A percentile compares a stretch with the other conserved stretches of the same genome.
These are phyloP conservation scores for Laothoe populi DNA, from an alignment of 2,888 invertebrate genomes.

Conservation along the genomic window DNA sequence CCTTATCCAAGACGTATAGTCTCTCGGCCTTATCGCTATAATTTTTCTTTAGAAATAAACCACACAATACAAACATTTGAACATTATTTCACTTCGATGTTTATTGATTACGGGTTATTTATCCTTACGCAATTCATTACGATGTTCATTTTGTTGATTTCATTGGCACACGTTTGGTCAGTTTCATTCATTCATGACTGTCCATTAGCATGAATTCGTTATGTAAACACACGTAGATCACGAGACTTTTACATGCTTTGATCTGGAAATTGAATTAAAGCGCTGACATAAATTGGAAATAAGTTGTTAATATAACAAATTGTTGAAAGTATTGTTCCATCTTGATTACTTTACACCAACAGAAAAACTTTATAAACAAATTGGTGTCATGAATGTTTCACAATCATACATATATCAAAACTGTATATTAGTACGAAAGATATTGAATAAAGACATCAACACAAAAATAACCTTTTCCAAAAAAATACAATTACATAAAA, in stretches of 20 bases:
- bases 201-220: conserved; percentile 39
- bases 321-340: too few species aligned
- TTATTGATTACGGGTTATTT: conserved; percentile 32
- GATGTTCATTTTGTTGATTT: conserved; percentile 23
- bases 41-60: conserved; percentile 56
- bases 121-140: conserved; percentile 27
- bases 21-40: conserved; percentile 45
- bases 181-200: conserved; percentile 39
- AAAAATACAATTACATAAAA: too few species aligned
- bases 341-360: too few species aligned
- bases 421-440: too few species aligned
- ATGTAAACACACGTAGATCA: conserved; percentile 42
- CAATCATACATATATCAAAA: too few species aligned
- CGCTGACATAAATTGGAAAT: conserved; percentile 36
- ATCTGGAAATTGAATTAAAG: conserved; percentile 40
- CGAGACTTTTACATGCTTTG: conserved; percentile 40
- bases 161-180: conserved; percentile 30
- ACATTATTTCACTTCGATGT: conserved; percentile 35
- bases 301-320: too few species aligned
- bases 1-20: too few species aligned
- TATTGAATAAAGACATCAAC: too few species aligned
- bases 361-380: too few species aligned
- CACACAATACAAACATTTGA: conserved; percentile 45
- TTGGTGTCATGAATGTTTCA: too few species aligned
- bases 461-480: too few species aligned